A percentile compares a stretch with the other conserved stretches of the same genome.
Conservation (phyloP, 64 coral and sea anemone species). For the Orbicella faveolata region DNA sequence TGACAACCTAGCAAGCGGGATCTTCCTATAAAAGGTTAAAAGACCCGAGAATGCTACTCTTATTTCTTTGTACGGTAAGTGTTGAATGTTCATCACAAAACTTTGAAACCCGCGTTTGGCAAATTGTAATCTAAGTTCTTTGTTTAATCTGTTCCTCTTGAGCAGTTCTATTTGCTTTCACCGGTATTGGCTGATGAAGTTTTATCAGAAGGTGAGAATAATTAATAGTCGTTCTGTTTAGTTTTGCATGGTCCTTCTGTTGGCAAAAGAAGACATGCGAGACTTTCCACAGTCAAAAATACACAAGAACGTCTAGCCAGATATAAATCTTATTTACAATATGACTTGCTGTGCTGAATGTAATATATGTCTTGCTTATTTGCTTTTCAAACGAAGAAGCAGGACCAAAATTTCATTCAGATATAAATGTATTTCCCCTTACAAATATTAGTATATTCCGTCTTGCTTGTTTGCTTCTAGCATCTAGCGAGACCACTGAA, state of each 20-base stretch:
- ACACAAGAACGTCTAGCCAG: no score
- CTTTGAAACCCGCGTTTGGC: neutral
- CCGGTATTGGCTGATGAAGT: neutral
- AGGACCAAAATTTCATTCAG: no score
- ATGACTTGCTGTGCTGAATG: no score
- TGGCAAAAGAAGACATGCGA: no score
- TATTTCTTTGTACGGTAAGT: slow-evolving; percentile 22
- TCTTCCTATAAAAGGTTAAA: neutral
- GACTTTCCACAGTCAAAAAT: no score
- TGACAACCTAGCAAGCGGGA: neutral
- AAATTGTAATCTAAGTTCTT: neutral
- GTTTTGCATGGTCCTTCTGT: neutral
- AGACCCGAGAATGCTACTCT: neutral
- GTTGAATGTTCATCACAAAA: neutral
- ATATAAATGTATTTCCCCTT: no score
- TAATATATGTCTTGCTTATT: no score
- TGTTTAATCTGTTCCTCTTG: neutral
- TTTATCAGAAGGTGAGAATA: neutral
- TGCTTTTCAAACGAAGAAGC: no score
- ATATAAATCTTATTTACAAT: no score
- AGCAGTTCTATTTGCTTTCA: neutral
- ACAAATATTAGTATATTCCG: no score
- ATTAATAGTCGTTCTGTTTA: neutral
- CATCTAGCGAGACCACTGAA: no score
- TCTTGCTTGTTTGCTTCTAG: no score